phyloP scores from a whole-genome alignment of 2,797 vertebrate species.

The Phrynocephalus vlangalii region DNA sequence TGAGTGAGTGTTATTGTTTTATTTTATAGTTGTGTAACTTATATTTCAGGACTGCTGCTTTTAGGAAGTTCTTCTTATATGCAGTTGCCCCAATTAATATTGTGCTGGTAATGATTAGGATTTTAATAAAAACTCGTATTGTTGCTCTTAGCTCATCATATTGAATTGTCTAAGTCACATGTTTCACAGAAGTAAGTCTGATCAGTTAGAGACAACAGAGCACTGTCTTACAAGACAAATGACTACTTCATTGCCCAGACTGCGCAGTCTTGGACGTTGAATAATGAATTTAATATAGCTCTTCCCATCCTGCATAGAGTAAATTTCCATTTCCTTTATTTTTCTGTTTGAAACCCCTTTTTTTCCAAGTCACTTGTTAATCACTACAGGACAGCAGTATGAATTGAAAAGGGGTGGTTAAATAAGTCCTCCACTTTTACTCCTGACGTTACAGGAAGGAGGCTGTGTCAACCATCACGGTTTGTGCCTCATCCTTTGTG shows the following conservation, averaged over 20 bases:
- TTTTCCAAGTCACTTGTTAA: not conserved
- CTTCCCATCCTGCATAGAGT: not conserved
- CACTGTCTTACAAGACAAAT: not conserved
- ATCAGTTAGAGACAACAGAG: conserved; percentile 1
- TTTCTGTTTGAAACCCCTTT: not conserved
- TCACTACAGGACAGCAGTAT: conserved; percentile 12
- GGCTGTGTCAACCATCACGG: conserved; percentile 3
- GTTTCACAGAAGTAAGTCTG: not conserved
- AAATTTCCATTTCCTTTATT: conserved; percentile 31
- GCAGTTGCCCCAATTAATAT: not conserved
- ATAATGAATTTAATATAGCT: not conserved
- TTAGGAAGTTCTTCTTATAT: not conserved
- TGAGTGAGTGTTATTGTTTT: too few species aligned
- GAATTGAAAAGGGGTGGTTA: not conserved
- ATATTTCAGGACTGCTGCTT: not conserved
- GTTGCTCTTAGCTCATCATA: not conserved
- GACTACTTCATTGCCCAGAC: not conserved
- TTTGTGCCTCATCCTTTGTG: conserved; percentile 51
- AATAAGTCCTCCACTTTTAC: not conserved
- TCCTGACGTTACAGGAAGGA: not conserved
- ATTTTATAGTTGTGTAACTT: not conserved
- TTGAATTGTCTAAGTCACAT: not conserved
- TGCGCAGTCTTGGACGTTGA: not conserved
- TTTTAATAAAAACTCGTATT: not conserved
- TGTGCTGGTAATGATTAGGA: not conserved